Conservation (phyloP, 2,797 vertebrate species). For the Dendrocincla fuliginosa region DNA sequence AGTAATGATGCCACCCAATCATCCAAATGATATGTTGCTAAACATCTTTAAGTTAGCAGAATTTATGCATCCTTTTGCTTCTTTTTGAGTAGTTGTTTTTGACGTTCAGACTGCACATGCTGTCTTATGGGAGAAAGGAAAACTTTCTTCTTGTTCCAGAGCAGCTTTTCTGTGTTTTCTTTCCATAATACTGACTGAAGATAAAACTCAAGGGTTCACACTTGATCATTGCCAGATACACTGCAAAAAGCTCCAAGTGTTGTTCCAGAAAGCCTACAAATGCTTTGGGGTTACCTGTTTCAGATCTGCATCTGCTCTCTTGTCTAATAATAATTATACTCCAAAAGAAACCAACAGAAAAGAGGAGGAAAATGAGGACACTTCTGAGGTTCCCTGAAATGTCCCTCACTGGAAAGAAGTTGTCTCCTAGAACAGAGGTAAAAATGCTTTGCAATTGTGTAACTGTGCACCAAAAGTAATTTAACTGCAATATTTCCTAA, state of each 20-base stretch:
- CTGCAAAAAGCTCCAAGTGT: neutral
- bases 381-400: neutral
- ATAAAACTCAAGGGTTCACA: neutral
- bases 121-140: neutral
- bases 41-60: neutral
- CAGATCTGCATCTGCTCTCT: neutral
- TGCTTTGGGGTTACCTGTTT: neutral
- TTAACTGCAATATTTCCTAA: neutral
- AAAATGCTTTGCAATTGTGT: neutral
- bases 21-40: neutral
- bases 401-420: neutral
- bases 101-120: neutral
- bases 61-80: neutral
- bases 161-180: neutral
- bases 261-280: neutral
- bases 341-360: neutral
- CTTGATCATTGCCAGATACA: neutral
- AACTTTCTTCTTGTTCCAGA: slow-evolving; percentile 13
- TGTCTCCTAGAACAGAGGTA: neutral
- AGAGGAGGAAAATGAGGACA: neutral
- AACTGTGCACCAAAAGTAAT: neutral
- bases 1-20: neutral
- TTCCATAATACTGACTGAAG: neutral
- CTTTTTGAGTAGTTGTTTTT: neutral
- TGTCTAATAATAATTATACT: neutral